Evolutionary conservation across 1,140 invertebrate genomes (phyloP), one percentile per base, ranked within the genome.

Genomic region (Magallana ariakensis): DNA sequence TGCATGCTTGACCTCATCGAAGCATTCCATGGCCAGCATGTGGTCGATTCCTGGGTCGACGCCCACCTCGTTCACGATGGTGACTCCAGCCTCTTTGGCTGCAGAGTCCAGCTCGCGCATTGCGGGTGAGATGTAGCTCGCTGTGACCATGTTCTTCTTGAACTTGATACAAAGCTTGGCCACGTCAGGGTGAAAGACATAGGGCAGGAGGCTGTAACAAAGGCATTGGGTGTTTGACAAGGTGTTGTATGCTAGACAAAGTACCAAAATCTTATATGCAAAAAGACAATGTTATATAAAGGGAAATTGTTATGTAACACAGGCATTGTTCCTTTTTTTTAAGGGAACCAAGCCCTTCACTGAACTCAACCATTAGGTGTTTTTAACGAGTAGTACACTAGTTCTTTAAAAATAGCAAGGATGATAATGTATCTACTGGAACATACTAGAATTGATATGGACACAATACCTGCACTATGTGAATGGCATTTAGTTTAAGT

Each of bases 41-140:
- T 99, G 99, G 94, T 99, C 99, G 89, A 99, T 97, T 4, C 99
- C 99, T 0, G 99, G 99, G 94, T 99, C 99, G 8, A 99, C 95
- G 7, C 99, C 99, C 0, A 99, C 96, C 95, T 99, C 99, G 93
- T 97, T 99, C 96, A 99, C 95, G 75, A 99, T 96, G 0, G 98
- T 99, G 0, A 99, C 95, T 0, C 97, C 98, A 13, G 97, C 97
- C 80, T 97, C 96, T 81, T 96, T 95, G 0, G 98, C 98, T 87
- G 97, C 97, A 89, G 26, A 94, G 90, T 99, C 96, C 4, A 99
- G 93, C 0, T 96, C 96, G 87, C 96, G 96, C 92, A 99, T 97
- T 90, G 97, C 96, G 0, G 97, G 97, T 7, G 97, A 97, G 33
- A 98, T 96, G 92, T 99, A 99, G 85, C 98, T 99, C 0, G 98